These are phyloP conservation scores for Struthio camelus DNA, from an alignment of 2,113 vertebrate genomes.

Conservation along the genomic window DNA sequence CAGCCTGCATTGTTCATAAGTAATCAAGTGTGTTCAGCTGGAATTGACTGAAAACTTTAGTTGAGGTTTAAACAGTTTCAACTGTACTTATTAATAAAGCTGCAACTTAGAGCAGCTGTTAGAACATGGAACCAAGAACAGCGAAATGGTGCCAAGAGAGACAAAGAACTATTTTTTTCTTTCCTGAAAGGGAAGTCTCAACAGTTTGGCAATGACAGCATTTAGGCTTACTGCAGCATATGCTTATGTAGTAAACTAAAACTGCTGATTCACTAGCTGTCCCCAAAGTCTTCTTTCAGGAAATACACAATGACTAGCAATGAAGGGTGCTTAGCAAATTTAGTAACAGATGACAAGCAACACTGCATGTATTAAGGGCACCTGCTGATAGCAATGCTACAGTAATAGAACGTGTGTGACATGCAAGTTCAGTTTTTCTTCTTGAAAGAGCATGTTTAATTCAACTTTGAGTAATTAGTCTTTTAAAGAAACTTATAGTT, in stretches of 20 bases:
- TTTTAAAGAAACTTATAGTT: not conserved
- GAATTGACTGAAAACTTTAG: not conserved
- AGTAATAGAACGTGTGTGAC: not conserved
- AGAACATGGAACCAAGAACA: accelerated
- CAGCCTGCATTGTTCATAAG: conserved; percentile 12
- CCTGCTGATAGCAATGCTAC: not conserved
- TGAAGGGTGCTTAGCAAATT: not conserved
- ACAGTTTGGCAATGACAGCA: conserved; percentile 1
- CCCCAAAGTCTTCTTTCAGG: not conserved
- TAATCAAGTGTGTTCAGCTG: not conserved
- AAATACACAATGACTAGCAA: not conserved
- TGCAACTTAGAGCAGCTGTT: not conserved
- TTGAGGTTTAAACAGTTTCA: not conserved
- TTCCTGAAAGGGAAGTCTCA: conserved; percentile 29
- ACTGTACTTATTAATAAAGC: conserved; percentile 7
- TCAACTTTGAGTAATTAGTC: not conserved
- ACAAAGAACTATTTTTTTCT: not conserved
- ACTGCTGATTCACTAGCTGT: conserved; percentile 26
- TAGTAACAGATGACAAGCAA: not conserved
- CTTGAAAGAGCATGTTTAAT: not conserved
- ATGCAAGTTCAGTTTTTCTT: not conserved
- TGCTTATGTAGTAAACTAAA: not conserved
- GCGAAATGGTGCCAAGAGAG: not conserved
- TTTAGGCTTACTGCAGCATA: not conserved
- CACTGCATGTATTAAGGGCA: not conserved